Evolutionary conservation across 2,113 vertebrate genomes (phyloP).

Genomic region (Thamnophis sirtalis): DNA sequence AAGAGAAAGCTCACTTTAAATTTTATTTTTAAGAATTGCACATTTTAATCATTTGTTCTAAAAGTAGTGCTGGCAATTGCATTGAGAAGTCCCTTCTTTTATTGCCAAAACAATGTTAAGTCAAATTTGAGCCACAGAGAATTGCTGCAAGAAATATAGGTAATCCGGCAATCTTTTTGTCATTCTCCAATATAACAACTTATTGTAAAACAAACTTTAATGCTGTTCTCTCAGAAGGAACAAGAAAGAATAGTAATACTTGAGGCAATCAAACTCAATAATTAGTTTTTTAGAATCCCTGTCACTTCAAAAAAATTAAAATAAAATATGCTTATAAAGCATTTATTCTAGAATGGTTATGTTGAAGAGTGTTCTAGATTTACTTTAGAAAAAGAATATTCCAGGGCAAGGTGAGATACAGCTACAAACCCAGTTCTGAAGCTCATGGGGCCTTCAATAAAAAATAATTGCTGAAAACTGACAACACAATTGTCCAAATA

Average conservation of each 20-base stretch:
- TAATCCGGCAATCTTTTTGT: neutral
- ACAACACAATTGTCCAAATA: neutral
- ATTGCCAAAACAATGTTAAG: neutral
- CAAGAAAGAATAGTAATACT: neutral
- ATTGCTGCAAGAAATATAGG: neutral
- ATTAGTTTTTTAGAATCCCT: neutral
- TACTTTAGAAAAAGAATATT: neutral
- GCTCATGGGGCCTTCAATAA: neutral
- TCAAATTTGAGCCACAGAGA: neutral
- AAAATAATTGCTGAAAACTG: neutral
- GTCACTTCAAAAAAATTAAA: neutral
- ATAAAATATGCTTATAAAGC: neutral
- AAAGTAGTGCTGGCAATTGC: neutral
- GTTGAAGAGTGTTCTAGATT: neutral
- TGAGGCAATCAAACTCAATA: neutral
- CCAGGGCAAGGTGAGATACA: neutral
- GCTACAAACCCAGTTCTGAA: neutral
- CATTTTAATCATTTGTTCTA: neutral
- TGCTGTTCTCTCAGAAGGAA: neutral
- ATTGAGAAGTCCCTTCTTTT: neutral
- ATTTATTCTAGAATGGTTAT: neutral
- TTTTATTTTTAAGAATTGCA: neutral
- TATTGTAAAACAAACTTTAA: neutral
- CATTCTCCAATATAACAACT: neutral
- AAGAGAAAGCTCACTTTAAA: neutral